Evolutionary conservation across 2,888 invertebrate genomes (phyloP), one percentile per base, ranked within the genome.

Genomic region (Apamea anceps): DNA sequence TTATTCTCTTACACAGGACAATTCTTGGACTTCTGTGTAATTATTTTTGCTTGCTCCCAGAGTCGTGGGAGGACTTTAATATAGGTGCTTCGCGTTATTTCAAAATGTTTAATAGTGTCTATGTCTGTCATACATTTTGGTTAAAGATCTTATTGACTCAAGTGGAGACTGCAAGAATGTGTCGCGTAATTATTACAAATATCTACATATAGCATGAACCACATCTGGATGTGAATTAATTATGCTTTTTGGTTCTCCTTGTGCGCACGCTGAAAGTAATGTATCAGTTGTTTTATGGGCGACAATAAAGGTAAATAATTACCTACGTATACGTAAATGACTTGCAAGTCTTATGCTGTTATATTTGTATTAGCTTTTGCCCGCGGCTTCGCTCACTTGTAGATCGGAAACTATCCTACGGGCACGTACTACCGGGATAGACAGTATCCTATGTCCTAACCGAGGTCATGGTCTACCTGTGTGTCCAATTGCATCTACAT

Each of bases 131-230:
- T 28, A 71, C 25, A 76, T 76, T 82, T 85, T 67, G 21, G 37
- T 73, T 71, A 63, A 71, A 68, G 45, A 82, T 79, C 42, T 75
- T 83, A 75, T 86, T 86, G 75, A 86, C 57, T 75, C 83, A 86
- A 82, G 75, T 85, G 75, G 48, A 67, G 48, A 66, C 67, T 66
- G 28, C 72, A 75, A 66, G 51, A 79, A 70, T 82, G 76, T 72
- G 68, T 82, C 72, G 62, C 77, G 13, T 73, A 65, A 74, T 67
- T 60, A 73, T 65, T 71, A 72, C 63, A 77, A 72, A 78, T 72
- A 78, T 70, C 57, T 66, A 25, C 63, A 5, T 32, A 65, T 5
- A 65, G 63, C 63, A 32, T 12, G 21, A 42, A 45, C 32, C 54
- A 51, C 73, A 72, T 65, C 71, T 75, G 72, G 57, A 68, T 63